Conservation (phyloP, 2,113 vertebrate species). For the cattle (Bos taurus) region DNA sequence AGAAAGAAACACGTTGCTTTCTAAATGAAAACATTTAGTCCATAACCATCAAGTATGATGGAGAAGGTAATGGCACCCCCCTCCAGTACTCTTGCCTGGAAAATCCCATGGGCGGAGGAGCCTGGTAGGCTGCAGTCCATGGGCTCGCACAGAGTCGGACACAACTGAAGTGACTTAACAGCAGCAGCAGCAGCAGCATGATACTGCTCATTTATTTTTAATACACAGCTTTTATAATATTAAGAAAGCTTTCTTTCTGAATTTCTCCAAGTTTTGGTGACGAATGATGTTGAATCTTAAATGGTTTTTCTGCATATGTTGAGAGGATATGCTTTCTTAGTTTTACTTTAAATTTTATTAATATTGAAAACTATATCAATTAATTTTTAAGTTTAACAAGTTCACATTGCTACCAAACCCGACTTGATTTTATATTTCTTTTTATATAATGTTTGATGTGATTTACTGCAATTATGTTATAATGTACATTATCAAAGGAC, state of each 20-base stretch:
- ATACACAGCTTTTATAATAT: not conserved
- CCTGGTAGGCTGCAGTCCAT: too few species aligned
- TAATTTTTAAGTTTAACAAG: not conserved
- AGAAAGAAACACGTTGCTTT: too few species aligned
- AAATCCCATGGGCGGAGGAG: too few species aligned
- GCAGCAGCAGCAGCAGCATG: not conserved
- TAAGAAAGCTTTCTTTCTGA: not conserved
- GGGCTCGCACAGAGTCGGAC: too few species aligned
- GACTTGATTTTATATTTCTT: not conserved
- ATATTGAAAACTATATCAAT: not conserved
- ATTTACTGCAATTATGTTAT: not conserved
- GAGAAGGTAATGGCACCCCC: too few species aligned
- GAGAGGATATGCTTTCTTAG: not conserved
- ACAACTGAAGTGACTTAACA: too few species aligned
- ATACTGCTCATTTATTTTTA: not conserved
- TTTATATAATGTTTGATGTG: not conserved
- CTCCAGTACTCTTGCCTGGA: too few species aligned
- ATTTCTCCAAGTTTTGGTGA: not conserved
- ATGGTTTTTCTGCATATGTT: not conserved
- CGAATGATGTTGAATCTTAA: not conserved
- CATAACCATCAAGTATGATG: not conserved
- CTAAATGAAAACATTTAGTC: not conserved
- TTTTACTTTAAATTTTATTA: not conserved
- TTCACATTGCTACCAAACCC: not conserved
- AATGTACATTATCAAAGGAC: not conserved